These are phyloP conservation scores for Zeugodacus cucurbitae DNA, from an alignment of 1,140 invertebrate genomes.

Conservation along the genomic window DNA sequence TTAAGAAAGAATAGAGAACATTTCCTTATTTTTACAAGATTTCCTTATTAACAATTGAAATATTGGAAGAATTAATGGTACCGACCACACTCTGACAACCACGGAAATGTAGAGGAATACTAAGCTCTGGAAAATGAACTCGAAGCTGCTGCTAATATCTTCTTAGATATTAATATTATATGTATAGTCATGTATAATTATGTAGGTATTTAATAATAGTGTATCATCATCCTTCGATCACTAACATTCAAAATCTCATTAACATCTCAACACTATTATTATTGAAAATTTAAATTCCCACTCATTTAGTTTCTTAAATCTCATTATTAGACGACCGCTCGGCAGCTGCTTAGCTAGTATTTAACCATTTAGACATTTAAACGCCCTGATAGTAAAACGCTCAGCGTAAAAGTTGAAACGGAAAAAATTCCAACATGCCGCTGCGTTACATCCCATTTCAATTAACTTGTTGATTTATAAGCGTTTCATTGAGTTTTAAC, in stretches of 20 bases:
- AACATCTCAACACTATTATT: neutral
- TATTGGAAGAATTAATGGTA: too few relatives aligned
- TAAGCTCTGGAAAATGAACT: too few relatives aligned
- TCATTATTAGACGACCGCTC: neutral
- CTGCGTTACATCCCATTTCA: slow-evolving; percentile 32
- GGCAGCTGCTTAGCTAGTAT: neutral
- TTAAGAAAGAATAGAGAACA: too few relatives aligned
- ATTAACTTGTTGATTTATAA: slow-evolving; percentile 28
- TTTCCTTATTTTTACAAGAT: too few relatives aligned
- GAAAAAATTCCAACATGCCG: slow-evolving; percentile 15
- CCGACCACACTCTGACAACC: too few relatives aligned
- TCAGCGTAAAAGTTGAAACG: neutral
- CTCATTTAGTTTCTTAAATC: slow-evolving; percentile 1
- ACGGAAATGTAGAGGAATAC: too few relatives aligned
- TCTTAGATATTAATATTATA: too few relatives aligned
- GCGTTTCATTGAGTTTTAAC: slow-evolving; percentile 30
- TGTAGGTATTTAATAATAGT: too few relatives aligned
- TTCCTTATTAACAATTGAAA: too few relatives aligned
- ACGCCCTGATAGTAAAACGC: neutral
- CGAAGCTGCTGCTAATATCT: too few relatives aligned
- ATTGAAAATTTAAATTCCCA: neutral
- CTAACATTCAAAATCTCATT: neutral
- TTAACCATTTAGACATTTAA: neutral
- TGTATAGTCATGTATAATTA: too few relatives aligned
- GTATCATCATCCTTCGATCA: too few relatives aligned